Conservation (phyloP, 2,888 invertebrate species). For the Abscondita cerata region DNA sequence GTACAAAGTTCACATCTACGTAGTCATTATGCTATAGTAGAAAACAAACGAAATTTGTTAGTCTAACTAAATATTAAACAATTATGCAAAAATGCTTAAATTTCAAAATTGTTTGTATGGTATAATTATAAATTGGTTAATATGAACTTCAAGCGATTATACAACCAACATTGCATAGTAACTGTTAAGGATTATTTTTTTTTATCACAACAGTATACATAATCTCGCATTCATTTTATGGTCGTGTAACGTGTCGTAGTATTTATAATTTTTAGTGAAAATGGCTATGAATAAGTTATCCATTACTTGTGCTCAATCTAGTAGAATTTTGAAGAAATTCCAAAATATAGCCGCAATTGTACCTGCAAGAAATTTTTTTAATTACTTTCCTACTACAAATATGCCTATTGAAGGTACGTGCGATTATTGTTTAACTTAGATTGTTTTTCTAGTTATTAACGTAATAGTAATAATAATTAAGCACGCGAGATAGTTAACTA, state of each 20-base stretch:
- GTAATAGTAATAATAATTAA: no score
- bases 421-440: no score
- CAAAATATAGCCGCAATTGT: neutral
- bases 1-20: no score
- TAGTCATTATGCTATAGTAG: no score
- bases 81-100: no score
- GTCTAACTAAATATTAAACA: no score
- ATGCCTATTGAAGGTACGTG: constrained; percentile 11
- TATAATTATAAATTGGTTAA: no score
- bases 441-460: no score
- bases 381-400: constrained; percentile 18
- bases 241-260: neutral
- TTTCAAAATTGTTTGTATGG: no score
- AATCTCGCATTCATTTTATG: neutral
- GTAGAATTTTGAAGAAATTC: neutral
- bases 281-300: constrained; percentile 20
- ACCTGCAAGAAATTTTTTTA: constrained; percentile 14
- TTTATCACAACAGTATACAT: neutral
- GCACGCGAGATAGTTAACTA: no score
- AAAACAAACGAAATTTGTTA: no score
- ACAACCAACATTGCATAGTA: neutral
- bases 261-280: neutral
- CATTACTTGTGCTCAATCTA: constrained; percentile 6
- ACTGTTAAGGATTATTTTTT: neutral
- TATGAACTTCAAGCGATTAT: neutral